These are phyloP conservation scores for Pegea sp. DNA, from an alignment of 23 tunicate species.

Conservation along the genomic window DNA sequence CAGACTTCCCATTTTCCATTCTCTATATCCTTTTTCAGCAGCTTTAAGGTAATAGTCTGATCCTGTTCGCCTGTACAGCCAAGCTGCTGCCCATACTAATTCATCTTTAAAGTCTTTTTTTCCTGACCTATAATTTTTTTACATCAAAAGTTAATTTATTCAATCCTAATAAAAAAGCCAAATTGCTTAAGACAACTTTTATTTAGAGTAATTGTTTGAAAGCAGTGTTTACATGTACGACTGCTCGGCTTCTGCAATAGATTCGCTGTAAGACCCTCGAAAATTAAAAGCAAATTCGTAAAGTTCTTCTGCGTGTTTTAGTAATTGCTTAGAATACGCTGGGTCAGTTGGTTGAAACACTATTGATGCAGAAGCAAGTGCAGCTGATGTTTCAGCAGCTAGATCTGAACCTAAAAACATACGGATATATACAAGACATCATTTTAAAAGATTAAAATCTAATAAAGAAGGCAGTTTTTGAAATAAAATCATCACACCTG, in stretches of 20 bases:
- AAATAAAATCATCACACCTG: conserved; percentile 23
- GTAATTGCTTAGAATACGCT: conserved; percentile 17
- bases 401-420: conserved; percentile 82
- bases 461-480: too few relatives aligned
- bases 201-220: background rate
- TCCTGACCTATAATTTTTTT: background rate
- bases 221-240: conserved; percentile 34
- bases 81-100: conserved; percentile 79
- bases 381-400: conserved; percentile 72
- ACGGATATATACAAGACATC: background rate
- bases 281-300: conserved; percentile 33
- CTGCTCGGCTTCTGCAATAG: conserved; percentile 22
- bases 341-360: conserved; percentile 36
- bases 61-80: conserved; percentile 66
- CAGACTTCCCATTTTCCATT: conserved; percentile 14
- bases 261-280: conserved; percentile 33
- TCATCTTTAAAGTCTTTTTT: conserved; percentile 41
- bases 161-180: background rate
- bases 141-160: background rate
- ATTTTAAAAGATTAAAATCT: background rate
- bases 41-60: conserved; percentile 11
- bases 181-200: background rate
- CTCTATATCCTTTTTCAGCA: conserved; percentile 15
- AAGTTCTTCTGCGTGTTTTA: conserved; percentile 31
- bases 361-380: conserved; percentile 69